phyloP scores from a whole-genome alignment of 1,140 invertebrate species.

The Brachionus plicatilis region DNA sequence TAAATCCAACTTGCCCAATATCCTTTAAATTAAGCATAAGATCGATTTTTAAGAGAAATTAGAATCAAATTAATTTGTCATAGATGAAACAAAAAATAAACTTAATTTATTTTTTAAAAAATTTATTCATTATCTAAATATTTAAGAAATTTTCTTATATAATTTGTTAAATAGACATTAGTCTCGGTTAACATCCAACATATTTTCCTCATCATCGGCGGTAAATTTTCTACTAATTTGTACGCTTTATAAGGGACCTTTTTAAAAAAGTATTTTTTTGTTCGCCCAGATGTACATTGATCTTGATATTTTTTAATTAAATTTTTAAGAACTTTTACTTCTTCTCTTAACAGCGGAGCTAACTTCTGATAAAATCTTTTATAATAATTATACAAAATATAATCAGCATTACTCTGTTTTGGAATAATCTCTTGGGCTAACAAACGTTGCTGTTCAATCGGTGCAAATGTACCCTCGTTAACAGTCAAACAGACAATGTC shows the following conservation, averaged over 20 bases:
- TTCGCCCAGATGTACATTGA: not conserved
- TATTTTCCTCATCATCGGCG: not conserved
- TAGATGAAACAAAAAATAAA: no score
- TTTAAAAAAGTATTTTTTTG: not conserved
- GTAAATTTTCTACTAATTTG: not conserved
- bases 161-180: not conserved
- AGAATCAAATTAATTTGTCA: no score
- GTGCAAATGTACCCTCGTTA: not conserved
- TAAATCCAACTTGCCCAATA: no score
- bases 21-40: no score
- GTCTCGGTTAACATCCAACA: not conserved
- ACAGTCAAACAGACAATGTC: not conserved
- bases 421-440: not conserved
- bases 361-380: not conserved
- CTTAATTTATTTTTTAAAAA: no score
- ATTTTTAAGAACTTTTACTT: not conserved
- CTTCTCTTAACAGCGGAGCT: not conserved
- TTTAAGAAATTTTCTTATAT: not conserved
- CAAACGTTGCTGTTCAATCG: not conserved
- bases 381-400: not conserved
- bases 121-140: not conserved
- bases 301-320: not conserved
- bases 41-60: no score
- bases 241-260: not conserved
- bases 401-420: not conserved